Percentiles rank a stretch among this genome's conserved stretches.
Conservation (phyloP, 2,113 vertebrate genomes). For the Pluvianellus socialis region DNA sequence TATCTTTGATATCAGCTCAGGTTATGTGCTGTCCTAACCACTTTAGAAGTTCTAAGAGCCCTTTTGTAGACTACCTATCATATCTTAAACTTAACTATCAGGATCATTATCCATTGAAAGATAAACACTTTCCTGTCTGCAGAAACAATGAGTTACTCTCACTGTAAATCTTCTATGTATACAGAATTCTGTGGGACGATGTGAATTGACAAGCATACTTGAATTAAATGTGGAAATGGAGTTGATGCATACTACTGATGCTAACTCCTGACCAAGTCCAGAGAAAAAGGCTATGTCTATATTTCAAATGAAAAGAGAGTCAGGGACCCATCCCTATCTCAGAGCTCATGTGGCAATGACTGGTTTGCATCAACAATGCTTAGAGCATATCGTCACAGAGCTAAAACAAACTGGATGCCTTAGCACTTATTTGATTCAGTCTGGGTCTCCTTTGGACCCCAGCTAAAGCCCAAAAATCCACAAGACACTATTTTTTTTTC, state of each 20-base stretch:
- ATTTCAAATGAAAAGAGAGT: neutral
- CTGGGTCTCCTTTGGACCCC: neutral
- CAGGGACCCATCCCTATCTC: neutral
- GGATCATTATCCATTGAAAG: neutral
- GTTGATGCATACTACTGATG: neutral
- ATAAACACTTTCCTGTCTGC: neutral
- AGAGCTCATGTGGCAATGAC: neutral
- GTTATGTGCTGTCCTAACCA: neutral
- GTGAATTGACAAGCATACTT: neutral
- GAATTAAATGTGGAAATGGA: neutral
- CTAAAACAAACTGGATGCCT: neutral
- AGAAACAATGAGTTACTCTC: neutral
- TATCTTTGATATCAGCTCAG: neutral
- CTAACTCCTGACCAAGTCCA: neutral
- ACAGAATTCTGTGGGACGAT: neutral
- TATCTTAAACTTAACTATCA: neutral
- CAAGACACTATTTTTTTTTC: neutral
- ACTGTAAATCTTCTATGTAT: neutral
- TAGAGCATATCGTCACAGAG: neutral
- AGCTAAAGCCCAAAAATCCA: neutral
- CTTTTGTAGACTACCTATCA: neutral
- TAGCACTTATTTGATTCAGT: neutral
- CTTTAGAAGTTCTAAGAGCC: neutral
- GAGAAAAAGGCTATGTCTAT: neutral
- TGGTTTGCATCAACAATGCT: neutral